Percentiles rank a stretch among this genome's conserved stretches.
phyloP scores from a whole-genome alignment of 2,888 invertebrate species.

The Leptopterna dolabrata region DNA sequence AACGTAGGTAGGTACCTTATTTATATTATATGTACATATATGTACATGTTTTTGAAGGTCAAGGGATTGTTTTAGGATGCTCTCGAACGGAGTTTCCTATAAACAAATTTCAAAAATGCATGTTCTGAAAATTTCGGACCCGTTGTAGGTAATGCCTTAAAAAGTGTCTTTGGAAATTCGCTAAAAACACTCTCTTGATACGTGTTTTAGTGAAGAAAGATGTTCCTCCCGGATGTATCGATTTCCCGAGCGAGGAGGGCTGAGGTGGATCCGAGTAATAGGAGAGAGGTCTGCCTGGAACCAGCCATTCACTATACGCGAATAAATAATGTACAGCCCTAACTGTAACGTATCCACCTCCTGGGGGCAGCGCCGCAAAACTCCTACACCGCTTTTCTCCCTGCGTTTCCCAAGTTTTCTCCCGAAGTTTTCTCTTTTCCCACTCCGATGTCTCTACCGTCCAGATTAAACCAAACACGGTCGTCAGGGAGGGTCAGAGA shows the following conservation, averaged over 20 bases:
- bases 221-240: not conserved
- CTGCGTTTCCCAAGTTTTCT: not conserved
- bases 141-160: too few species aligned
- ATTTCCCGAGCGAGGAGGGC: not conserved
- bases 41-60: too few species aligned
- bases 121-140: too few species aligned
- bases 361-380: not conserved
- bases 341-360: constrained; percentile 27
- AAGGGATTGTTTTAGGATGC: too few species aligned
- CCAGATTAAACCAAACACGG: too few species aligned
- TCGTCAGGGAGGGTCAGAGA: too few species aligned
- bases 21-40: too few species aligned
- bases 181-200: not conserved
- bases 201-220: not conserved
- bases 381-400: not conserved
- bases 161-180: too few species aligned
- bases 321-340: constrained; percentile 22
- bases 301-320: constrained; percentile 14
- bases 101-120: too few species aligned
- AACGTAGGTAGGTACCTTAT: too few species aligned
- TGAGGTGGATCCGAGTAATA: not conserved
- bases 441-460: too few species aligned
- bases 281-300: not conserved
- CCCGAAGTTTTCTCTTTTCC: not conserved
- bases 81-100: too few species aligned